Evolutionary conservation across 2,113 vertebrate species (phyloP), one percentile per base, ranked within the genome.

Genomic region (Cebidichthys violaceus): DNA sequence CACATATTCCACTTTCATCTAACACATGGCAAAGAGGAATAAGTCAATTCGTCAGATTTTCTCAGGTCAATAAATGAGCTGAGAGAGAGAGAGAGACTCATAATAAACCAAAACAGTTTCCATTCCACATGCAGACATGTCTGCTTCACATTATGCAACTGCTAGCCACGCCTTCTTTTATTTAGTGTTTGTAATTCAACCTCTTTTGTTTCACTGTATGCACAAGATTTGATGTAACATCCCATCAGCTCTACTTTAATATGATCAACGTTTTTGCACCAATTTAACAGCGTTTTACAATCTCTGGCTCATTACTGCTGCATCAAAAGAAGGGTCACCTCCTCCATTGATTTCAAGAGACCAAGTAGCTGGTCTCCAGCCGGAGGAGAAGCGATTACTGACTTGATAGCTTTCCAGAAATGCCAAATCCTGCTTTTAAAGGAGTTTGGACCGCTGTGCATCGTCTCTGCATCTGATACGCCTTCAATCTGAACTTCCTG

Each of bases 1-100:
- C 77, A 82, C 71, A 83, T 87, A 92, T 90, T 92, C 90, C 90
- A 83, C 84, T 80, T 91, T 91, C 47, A 82, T 92, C 79, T 86
- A 77, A 89, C 70, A 86, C 71, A 70, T 75, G 69, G 86, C 79
- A 71, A 73, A 70, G 68, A 88, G 67, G 70, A 84, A 77, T 79
- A 76, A 81, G 79, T 84, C 68, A 73, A 13, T 45, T 43, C 70
- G 78, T 89, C 85, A 73, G 71, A 79, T 79, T 84, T 84, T 78
- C 68, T 88, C 50, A 35, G 43, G 35, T 80, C 64, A 54, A 47
- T 41, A 85, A 87, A 89, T 77, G 79, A 91, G 59, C 39, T 67
- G 33, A 70, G 64, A 47, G 50, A 71, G 67, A 82, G 47, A 72
- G 29, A 65, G 33, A 66, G 70, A 82, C 47, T 47, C 67, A 67